Conservation (phyloP, 1,140 invertebrate species). For the Atta colombica region DNA sequence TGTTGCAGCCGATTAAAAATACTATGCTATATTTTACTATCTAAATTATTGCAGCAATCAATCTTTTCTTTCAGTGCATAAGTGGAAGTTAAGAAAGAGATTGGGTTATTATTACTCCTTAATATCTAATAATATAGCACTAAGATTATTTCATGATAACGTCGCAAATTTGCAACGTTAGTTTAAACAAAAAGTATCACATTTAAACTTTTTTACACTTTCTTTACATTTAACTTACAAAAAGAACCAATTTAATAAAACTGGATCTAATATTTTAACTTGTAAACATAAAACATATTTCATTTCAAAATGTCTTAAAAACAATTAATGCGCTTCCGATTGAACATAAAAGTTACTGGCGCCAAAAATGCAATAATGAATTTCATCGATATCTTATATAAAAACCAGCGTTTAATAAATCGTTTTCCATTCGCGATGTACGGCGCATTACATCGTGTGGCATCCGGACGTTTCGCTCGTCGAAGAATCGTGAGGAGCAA, state of each 20-base stretch:
- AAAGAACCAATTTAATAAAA: not conserved
- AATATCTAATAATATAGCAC: too few species aligned
- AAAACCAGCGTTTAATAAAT: conserved; percentile 30
- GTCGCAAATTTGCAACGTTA: not conserved
- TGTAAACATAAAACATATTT: not conserved
- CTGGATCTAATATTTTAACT: not conserved
- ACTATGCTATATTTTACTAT: too few species aligned
- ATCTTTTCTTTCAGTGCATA: too few species aligned
- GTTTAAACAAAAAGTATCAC: not conserved
- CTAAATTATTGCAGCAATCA: too few species aligned
- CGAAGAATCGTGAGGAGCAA: conserved; percentile 4
- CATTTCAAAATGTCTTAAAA: not conserved
- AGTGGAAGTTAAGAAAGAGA: too few species aligned
- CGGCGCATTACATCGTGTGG: conserved; percentile 25
- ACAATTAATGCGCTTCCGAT: not conserved
- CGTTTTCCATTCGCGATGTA: conserved; percentile 28
- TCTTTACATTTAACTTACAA: not conserved
- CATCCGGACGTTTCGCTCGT: conserved; percentile 17
- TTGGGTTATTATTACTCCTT: too few species aligned
- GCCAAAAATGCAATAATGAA: not conserved
- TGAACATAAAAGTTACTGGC: not conserved
- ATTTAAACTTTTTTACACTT: not conserved
- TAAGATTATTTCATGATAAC: conserved; percentile 2
- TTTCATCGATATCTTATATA: conserved; percentile 39
- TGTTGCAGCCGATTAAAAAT: too few species aligned